phyloP scores from a whole-genome alignment of 2,888 invertebrate genomes.

The Amiota mariae region DNA sequence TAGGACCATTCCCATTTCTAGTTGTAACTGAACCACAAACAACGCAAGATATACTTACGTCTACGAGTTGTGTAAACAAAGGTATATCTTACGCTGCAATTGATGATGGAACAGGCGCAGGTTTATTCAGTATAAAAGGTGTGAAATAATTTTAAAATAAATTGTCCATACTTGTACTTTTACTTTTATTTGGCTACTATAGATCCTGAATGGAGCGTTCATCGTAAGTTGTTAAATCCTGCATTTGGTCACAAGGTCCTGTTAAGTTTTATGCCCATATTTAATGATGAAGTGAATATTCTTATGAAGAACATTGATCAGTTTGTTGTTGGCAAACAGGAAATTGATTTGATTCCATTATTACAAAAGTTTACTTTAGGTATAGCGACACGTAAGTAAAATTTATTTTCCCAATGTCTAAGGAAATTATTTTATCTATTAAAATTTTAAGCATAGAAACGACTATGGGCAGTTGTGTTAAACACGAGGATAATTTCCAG shows the following conservation, averaged over 20 bases:
- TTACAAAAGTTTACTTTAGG: slow-evolving; percentile 64
- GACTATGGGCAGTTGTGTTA: slow-evolving; percentile 68
- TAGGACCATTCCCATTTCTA: slow-evolving; percentile 69
- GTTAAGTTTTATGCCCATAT: slow-evolving; percentile 66
- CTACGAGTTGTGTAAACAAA: slow-evolving; percentile 67
- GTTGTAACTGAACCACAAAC: slow-evolving; percentile 65
- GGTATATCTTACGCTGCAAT: slow-evolving; percentile 63
- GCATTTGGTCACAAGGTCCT: slow-evolving; percentile 68
- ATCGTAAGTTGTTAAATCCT: slow-evolving; percentile 68
- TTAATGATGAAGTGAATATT: slow-evolving; percentile 59
- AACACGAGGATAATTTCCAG: slow-evolving; percentile 39
- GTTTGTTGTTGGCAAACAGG: slow-evolving; percentile 48
- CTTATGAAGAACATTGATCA: slow-evolving; percentile 51
- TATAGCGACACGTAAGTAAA: slow-evolving; percentile 65
- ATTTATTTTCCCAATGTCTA: not conserved
- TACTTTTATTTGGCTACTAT: not conserved
- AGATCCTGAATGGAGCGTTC: slow-evolving; percentile 68
- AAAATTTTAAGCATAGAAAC: slow-evolving; percentile 56
- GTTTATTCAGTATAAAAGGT: slow-evolving; percentile 66
- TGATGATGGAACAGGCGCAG: slow-evolving; percentile 65
- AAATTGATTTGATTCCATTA: slow-evolving; percentile 56
- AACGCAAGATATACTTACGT: slow-evolving; percentile 66
- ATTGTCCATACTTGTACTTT: not conserved
- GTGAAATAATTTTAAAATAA: not conserved
- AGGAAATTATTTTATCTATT: not conserved